phyloP scores from a whole-genome alignment of 2,797 vertebrate species.

The Taeniopygia guttata region DNA sequence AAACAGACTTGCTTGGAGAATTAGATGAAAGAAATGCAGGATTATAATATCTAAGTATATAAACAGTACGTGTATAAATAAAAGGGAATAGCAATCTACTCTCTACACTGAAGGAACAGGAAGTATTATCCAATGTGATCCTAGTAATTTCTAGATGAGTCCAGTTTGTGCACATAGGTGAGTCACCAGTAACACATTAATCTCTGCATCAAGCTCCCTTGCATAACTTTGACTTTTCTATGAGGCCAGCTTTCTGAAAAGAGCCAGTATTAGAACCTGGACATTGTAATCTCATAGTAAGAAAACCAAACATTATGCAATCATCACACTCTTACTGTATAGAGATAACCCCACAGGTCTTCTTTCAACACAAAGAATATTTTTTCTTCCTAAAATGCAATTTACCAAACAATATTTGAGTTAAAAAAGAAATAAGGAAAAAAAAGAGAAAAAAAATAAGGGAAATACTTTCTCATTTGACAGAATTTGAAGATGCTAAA shows the following conservation, averaged over 20 bases:
- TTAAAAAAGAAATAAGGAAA: neutral
- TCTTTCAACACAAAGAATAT: neutral
- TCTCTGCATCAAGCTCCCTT: neutral
- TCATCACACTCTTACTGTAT: rapidly evolving
- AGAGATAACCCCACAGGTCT: neutral
- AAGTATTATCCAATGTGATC: neutral
- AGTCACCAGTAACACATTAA: neutral
- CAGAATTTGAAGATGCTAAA: conserved; percentile 59
- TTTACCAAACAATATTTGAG: neutral
- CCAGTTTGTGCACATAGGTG: neutral
- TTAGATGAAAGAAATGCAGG: neutral
- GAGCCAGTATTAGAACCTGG: neutral
- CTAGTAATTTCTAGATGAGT: neutral
- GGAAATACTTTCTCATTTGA: neutral
- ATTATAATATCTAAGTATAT: neutral
- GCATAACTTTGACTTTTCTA: neutral
- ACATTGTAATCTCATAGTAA: neutral
- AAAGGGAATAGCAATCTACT: neutral
- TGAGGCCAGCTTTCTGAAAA: neutral
- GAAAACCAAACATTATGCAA: neutral
- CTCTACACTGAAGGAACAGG: neutral
- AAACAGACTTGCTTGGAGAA: neutral
- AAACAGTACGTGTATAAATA: neutral
- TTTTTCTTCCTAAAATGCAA: neutral
- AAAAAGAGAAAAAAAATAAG: no score